Conservation (phyloP, 2,797 vertebrate genomes). For the Intellagama lesueurii region DNA sequence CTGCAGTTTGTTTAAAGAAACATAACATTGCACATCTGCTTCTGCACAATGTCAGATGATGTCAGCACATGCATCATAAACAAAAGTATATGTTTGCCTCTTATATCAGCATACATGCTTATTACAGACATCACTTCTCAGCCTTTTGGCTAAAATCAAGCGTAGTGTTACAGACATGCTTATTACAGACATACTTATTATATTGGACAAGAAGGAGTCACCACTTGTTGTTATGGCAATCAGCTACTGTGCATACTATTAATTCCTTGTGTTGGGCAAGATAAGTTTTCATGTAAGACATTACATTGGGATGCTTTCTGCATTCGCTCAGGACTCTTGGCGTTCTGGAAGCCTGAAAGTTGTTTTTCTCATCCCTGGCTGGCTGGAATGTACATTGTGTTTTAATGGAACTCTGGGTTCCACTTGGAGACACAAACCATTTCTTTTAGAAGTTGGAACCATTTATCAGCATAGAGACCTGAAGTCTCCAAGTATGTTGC, state of each 20-base stretch:
- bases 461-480: too few species aligned
- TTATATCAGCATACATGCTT: background rate
- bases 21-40: background rate
- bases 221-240: background rate
- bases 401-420: too few species aligned
- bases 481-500: too few species aligned
- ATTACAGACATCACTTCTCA: background rate
- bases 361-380: background rate
- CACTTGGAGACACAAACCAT: too few species aligned
- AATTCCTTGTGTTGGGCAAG: background rate
- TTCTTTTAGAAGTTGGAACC: too few species aligned
- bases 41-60: background rate
- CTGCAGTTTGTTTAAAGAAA: background rate
- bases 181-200: background rate
- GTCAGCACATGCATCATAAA: background rate
- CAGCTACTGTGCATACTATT: background rate
- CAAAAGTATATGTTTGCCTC: background rate
- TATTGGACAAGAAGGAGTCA: background rate
- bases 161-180: too few species aligned
- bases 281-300: background rate
- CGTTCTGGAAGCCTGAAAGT: background rate
- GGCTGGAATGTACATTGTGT: background rate
- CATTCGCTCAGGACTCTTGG: background rate
- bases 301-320: background rate
- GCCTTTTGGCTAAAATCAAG: too few species aligned